Percentiles rank a stretch among this genome's conserved stretches.
phyloP scores from a whole-genome alignment of 2,113 vertebrate species.

The Sclerurus mexicanus region DNA sequence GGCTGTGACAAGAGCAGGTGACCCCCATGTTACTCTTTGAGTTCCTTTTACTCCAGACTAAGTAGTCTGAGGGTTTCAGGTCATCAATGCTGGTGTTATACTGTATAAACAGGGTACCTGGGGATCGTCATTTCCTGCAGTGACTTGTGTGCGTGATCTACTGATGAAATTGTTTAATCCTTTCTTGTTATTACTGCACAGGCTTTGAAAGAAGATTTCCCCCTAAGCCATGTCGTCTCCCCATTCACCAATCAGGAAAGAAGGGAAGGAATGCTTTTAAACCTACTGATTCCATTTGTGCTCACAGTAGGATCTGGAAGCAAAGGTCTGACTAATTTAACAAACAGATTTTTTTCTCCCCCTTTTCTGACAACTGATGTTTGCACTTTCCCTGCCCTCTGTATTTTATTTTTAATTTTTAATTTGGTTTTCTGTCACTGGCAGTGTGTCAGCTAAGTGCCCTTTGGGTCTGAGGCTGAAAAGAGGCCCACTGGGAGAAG shows the following conservation, averaged over 20 bases:
- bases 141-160: slow-evolving; percentile 29
- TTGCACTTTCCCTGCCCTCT: slow-evolving; percentile 55
- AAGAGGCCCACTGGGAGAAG: neutral
- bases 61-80: slow-evolving; percentile 14
- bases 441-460: slow-evolving; percentile 5
- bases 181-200: slow-evolving; percentile 77
- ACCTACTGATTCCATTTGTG: slow-evolving; percentile 97
- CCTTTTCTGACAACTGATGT: slow-evolving; percentile 33
- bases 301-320: slow-evolving; percentile 98
- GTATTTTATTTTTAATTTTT: neutral
- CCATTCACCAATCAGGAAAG: slow-evolving; percentile 99
- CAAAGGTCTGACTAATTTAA: slow-evolving; percentile 90
- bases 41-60: neutral
- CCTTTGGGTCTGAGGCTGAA: neutral
- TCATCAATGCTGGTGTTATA: neutral
- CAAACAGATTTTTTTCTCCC: slow-evolving; percentile 61
- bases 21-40: neutral
- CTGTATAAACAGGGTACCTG: slow-evolving; percentile 32
- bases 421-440: slow-evolving; percentile 26
- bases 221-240: slow-evolving; percentile 97
- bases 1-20: neutral
- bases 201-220: slow-evolving; percentile 99
- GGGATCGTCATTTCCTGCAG: slow-evolving; percentile 16
- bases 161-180: slow-evolving; percentile 46
- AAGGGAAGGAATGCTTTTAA: slow-evolving; percentile 98